A percentile compares a stretch with the other conserved stretches of the same genome.
Conservation (phyloP, 2,888 invertebrate species). For the Linnaemya tessellans region DNA sequence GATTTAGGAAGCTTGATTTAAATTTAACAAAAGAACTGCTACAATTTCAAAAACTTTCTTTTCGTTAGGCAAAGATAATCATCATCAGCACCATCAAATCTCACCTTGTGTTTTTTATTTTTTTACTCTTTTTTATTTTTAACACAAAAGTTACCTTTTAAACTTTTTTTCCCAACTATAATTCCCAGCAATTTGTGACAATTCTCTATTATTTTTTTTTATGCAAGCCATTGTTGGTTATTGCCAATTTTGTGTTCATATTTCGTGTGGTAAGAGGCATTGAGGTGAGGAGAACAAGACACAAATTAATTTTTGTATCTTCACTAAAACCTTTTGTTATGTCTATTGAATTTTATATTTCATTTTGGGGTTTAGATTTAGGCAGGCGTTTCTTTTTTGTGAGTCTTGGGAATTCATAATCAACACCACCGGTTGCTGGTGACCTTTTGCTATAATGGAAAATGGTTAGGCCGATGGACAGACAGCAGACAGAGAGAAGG, state of each 20-base stretch:
- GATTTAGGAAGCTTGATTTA: conserved; percentile 35
- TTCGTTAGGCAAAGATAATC: conserved; percentile 46
- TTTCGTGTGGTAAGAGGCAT: conserved; percentile 9
- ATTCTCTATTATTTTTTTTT: conserved; percentile 38
- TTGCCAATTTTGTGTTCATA: conserved; percentile 39
- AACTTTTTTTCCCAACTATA: conserved; percentile 36
- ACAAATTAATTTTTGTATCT: conserved; percentile 53
- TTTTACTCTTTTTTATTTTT: background rate
- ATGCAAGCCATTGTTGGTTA: conserved; percentile 35
- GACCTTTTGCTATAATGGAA: conserved; percentile 42
- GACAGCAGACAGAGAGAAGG: background rate
- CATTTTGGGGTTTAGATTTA: conserved; percentile 3
- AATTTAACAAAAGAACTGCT: conserved; percentile 34
- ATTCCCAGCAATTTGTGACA: conserved; percentile 67
- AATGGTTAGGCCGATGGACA: background rate
- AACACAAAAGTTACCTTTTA: conserved; percentile 55
- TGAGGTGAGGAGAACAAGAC: conserved; percentile 1
- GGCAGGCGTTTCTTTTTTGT: background rate
- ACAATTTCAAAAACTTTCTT: conserved; percentile 50
- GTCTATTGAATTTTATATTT: conserved; percentile 35
- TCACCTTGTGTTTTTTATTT: conserved; percentile 31
- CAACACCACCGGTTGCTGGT: conserved; percentile 55
- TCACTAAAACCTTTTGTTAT: conserved; percentile 50
- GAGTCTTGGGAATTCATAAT: conserved; percentile 21
- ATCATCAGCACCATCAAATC: conserved; percentile 37